Evolutionary conservation across 2,113 vertebrate species (phyloP).

Genomic region (Rhizomys pruinosus): DNA sequence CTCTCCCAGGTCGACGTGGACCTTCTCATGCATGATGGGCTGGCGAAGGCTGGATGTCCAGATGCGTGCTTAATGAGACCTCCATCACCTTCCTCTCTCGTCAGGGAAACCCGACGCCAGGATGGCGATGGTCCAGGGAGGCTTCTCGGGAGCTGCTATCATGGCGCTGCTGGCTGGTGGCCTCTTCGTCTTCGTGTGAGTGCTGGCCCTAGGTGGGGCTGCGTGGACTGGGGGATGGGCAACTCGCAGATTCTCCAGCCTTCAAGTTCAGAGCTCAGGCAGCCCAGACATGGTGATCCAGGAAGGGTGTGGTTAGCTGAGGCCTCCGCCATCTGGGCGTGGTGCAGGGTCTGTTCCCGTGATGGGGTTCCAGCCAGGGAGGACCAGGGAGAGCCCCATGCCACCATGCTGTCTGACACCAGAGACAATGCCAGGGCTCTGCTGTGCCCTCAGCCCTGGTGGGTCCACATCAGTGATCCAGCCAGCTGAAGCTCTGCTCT

Average conservation of each 20-base stretch:
- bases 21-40: rapidly evolving
- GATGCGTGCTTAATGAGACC: too few species aligned
- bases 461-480: rapidly evolving
- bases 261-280: not conserved
- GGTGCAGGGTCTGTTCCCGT: not conserved
- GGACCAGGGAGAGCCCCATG: not conserved
- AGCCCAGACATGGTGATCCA: too few species aligned
- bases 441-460: too few species aligned
- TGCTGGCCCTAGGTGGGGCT: not conserved
- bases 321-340: not conserved
- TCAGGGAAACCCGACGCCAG: slow-evolving; percentile 10
- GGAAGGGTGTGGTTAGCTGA: rapidly evolving
- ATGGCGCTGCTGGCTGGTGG: not conserved
- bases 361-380: rapidly evolving
- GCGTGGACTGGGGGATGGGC: not conserved
- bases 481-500: not conserved
- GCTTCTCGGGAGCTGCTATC: not conserved
- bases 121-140: not conserved
- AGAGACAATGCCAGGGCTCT: rapidly evolving
- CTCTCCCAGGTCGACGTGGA: not conserved
- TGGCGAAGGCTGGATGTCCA: not conserved
- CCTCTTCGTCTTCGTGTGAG: slow-evolving; percentile 56
- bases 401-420: not conserved
- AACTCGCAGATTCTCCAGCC: not conserved
- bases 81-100: not conserved